phyloP scores from a whole-genome alignment of 2,797 vertebrate species.

The Mareca penelope region DNA sequence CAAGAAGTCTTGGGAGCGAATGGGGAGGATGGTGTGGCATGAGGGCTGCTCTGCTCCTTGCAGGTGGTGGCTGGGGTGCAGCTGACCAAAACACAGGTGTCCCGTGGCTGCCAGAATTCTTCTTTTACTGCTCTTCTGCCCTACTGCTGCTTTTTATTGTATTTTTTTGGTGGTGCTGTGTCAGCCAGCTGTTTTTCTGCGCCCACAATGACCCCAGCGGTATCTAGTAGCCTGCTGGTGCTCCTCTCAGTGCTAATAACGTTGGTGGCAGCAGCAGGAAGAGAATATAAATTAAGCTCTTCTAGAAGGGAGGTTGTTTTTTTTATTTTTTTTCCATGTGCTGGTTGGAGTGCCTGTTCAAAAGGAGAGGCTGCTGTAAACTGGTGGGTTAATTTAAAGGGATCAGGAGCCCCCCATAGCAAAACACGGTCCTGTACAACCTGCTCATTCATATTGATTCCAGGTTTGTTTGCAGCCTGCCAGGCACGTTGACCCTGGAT shows the following conservation, averaged over 20 bases:
- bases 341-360: constrained; percentile 3
- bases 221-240: constrained; percentile 29
- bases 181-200: constrained; percentile 24
- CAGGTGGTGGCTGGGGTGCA: background rate
- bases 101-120: background rate
- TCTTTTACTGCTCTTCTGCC: background rate
- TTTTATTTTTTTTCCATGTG: background rate
- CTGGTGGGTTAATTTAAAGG: background rate
- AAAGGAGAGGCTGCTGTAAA: constrained; percentile 24
- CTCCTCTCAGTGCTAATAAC: background rate
- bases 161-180: background rate
- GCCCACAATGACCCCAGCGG: background rate
- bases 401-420: background rate
- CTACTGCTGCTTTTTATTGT: background rate
- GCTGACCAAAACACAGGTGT: background rate
- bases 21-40: background rate
- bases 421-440: background rate
- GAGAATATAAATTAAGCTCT: constrained; percentile 44
- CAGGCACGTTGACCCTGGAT: background rate
- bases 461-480: constrained; percentile 18
- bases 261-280: background rate
- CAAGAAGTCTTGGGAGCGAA: background rate
- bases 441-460: constrained; percentile 17
- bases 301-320: background rate
- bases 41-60: background rate